Percentiles rank a stretch among this genome's conserved stretches.
phyloP scores from a whole-genome alignment of 2,797 vertebrate genomes.

The Cygnus olor region DNA sequence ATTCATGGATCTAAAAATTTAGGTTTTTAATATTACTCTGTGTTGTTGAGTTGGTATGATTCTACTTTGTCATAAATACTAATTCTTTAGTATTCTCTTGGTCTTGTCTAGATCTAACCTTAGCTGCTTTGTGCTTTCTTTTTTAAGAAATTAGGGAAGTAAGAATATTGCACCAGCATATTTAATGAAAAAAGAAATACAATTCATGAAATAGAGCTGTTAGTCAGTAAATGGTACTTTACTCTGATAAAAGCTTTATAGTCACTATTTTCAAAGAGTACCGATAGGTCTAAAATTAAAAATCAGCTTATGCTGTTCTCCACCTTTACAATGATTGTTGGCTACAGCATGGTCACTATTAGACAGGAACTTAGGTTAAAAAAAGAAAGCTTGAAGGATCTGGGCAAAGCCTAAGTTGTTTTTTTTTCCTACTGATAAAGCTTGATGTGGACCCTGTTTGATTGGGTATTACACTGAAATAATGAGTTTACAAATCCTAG shows the following conservation, averaged over 20 bases:
- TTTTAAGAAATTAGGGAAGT: not conserved
- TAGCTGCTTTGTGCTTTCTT: not conserved
- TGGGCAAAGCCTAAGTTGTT: not conserved
- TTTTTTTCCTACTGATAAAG: conserved; percentile 5
- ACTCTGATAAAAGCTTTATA: not conserved
- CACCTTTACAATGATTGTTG: not conserved
- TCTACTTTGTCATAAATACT: not conserved
- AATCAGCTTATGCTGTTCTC: not conserved
- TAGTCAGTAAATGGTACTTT: too few relatives aligned
- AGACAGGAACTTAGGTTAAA: not conserved
- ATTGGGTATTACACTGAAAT: not conserved
- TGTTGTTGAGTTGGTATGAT: not conserved
- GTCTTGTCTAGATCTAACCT: not conserved
- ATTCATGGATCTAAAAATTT: not conserved
- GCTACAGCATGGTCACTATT: not conserved
- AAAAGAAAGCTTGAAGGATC: not conserved
- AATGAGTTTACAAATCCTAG: not conserved
- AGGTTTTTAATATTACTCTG: not conserved
- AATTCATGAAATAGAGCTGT: not conserved
- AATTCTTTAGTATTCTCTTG: not conserved
- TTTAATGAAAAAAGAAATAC: not conserved
- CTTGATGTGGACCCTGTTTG: not conserved
- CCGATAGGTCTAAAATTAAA: not conserved
- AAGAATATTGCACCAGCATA: not conserved
- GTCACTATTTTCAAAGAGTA: not conserved